Base-by-base conservation (phyloP, 2,113 vertebrate species). In the Addax nasomaculatus region DNA sequence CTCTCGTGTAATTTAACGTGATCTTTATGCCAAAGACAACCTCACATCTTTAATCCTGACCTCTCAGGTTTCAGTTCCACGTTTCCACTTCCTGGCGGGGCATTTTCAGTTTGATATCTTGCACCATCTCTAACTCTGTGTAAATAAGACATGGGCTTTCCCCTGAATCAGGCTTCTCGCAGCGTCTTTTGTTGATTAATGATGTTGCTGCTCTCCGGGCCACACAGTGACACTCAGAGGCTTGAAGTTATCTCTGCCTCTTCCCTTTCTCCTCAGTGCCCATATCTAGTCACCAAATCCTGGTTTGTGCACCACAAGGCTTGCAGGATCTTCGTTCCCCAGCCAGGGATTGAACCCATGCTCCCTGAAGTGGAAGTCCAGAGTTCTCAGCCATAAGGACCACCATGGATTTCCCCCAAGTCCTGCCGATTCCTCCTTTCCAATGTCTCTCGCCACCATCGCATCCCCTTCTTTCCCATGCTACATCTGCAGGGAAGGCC, bases 1-100 rank as follows among this genome's bases (percentile, higher is more conserved):
- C 33, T 60, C 39, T 93, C 47, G 33, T 51, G 73, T 70, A 92
- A 96, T 30, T 93, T 91, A 89, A 79, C 23, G 39, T 9, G n/a
- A 80, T 47, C 23, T 91, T 95, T 73, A 91, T 43, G 89, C 89
- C 73, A 90, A 96, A 85, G 86, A 84, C 51, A 85, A 73, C 89
- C 23, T 21, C 19, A 60, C 27, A 27, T 49, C 83, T 85, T 92
- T 88, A 78, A 89, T 58, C 49, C 83, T 76, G 55, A 92, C 29
- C 23, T 67, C 29, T 80, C 57, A 60, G 53, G 55, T 95, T 95
- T 96, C 39, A 95, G 87, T 45, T 76, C 78, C 27, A 36, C 9
- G 39, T 92, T 88, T 93, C 43, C 76, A 55, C 73, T 94, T 94
- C 84, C 95, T 83, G 30, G 13, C 3, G 23, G 78, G 93, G 58